Conservation (phyloP, 1,140 invertebrate genomes). For the Macrobrachium nipponense region DNA sequence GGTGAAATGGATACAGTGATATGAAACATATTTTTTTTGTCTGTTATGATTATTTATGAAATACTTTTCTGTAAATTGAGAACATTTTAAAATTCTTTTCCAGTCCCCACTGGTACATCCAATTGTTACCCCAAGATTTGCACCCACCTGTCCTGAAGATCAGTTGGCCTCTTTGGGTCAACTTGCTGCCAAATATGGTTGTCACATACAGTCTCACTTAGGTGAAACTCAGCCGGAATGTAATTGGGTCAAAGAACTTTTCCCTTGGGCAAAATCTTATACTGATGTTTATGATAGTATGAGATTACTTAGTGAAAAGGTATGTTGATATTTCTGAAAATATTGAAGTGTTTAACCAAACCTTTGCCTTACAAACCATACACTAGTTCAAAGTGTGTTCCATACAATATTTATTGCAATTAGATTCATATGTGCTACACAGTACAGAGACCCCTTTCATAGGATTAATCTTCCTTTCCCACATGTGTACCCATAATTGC, state of each 20-base stretch:
- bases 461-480: too few relatives aligned
- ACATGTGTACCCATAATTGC: too few relatives aligned
- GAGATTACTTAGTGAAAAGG: slow-evolving; percentile 80
- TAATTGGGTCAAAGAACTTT: slow-evolving; percentile 74
- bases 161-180: slow-evolving; percentile 78
- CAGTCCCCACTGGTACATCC: slow-evolving; percentile 82
- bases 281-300: slow-evolving; percentile 81
- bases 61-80: background rate
- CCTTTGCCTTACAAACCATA: too few relatives aligned
- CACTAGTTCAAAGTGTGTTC: too few relatives aligned
- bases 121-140: slow-evolving; percentile 89
- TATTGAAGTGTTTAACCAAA: too few relatives aligned
- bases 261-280: slow-evolving; percentile 75
- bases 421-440: too few relatives aligned
- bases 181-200: slow-evolving; percentile 77
- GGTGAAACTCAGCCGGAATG: slow-evolving; percentile 84
- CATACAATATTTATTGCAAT: too few relatives aligned
- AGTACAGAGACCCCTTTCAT: too few relatives aligned
- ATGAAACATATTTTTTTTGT: background rate
- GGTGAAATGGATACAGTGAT: background rate
- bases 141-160: slow-evolving; percentile 80
- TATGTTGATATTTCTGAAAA: slow-evolving; percentile 67
- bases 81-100: slow-evolving; percentile 64
- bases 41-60: background rate
- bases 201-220: slow-evolving; percentile 86